A percentile compares a stretch with the other conserved stretches of the same genome.
phyloP scores from a whole-genome alignment of 2,888 invertebrate species.

The Pelosia muscerda region DNA sequence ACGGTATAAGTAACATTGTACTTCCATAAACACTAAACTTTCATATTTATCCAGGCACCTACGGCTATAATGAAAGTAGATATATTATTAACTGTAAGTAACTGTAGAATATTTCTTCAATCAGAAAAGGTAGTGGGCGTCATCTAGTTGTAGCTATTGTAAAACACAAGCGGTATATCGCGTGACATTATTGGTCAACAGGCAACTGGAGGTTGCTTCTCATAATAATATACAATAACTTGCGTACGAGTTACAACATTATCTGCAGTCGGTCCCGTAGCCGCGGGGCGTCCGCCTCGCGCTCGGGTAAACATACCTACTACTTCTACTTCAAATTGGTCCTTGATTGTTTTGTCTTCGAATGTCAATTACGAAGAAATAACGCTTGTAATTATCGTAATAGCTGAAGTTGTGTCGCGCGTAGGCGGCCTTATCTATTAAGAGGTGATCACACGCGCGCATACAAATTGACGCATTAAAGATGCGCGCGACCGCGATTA shows the following conservation, averaged over 20 bases:
- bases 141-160: neutral
- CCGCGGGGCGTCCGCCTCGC: slow-evolving; percentile 20
- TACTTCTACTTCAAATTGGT: slow-evolving; percentile 24
- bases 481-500: slow-evolving; percentile 63
- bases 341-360: slow-evolving; percentile 40
- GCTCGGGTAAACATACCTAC: slow-evolving; percentile 13
- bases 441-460: slow-evolving; percentile 72
- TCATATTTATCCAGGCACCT: neutral
- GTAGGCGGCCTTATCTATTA: slow-evolving; percentile 69
- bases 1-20: too few relatives aligned
- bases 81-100: too few relatives aligned
- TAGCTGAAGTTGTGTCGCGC: slow-evolving; percentile 47
- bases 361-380: slow-evolving; percentile 46
- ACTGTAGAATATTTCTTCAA: neutral
- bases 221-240: slow-evolving; percentile 14
- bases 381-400: slow-evolving; percentile 46
- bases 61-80: neutral
- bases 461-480: slow-evolving; percentile 79
- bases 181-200: slow-evolving; percentile 17
- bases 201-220: slow-evolving; percentile 13
- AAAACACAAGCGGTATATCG: slow-evolving; percentile 11
- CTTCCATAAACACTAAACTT: too few relatives aligned
- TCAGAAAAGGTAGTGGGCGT: neutral
- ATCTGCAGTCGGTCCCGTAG: slow-evolving; percentile 9
- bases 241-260: slow-evolving; percentile 18